phyloP scores from a whole-genome alignment of 2,888 invertebrate species.

The Aplocera efformata region DNA sequence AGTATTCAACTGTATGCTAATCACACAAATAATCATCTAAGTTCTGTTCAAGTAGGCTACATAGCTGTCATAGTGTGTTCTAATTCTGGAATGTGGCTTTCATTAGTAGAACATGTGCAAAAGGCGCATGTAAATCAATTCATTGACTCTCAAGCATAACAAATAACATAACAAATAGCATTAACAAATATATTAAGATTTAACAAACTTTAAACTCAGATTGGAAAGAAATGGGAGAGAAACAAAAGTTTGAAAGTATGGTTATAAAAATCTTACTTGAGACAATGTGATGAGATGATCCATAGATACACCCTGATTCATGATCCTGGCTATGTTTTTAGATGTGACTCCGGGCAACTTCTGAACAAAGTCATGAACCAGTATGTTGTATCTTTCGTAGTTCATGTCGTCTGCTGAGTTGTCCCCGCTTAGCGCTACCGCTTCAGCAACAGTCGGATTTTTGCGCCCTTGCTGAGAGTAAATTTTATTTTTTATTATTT shows the following conservation, averaged over 20 bases:
- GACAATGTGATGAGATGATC: constrained; percentile 81
- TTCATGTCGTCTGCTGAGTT: constrained; percentile 81
- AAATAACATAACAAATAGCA: too few relatives aligned
- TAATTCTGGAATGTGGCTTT: too few relatives aligned
- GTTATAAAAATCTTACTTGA: constrained; percentile 61
- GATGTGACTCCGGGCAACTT: constrained; percentile 94
- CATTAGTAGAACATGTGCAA: too few relatives aligned
- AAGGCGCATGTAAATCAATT: too few relatives aligned
- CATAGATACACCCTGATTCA: constrained; percentile 87
- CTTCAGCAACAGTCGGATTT: constrained; percentile 88
- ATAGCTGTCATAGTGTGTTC: too few relatives aligned
- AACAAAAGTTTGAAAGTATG: neutral
- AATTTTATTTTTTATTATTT: constrained; percentile 5
- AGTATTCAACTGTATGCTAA: too few relatives aligned
- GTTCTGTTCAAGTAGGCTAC: too few relatives aligned
- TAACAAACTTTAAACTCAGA: too few relatives aligned
- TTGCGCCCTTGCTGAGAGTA: constrained; percentile 84
- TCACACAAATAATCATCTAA: too few relatives aligned
- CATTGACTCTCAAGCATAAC: too few relatives aligned
- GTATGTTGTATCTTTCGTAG: constrained; percentile 85
- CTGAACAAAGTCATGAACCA: constrained; percentile 89
- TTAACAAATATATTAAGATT: too few relatives aligned
- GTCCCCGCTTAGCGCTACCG: constrained; percentile 86
- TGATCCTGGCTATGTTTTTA: constrained; percentile 88
- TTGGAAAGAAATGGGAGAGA: too few relatives aligned